A percentile compares a stretch with the other conserved stretches of the same genome.
Evolutionary conservation across 1,140 invertebrate species (phyloP).

Genomic region (Chlorops oryzae): DNA sequence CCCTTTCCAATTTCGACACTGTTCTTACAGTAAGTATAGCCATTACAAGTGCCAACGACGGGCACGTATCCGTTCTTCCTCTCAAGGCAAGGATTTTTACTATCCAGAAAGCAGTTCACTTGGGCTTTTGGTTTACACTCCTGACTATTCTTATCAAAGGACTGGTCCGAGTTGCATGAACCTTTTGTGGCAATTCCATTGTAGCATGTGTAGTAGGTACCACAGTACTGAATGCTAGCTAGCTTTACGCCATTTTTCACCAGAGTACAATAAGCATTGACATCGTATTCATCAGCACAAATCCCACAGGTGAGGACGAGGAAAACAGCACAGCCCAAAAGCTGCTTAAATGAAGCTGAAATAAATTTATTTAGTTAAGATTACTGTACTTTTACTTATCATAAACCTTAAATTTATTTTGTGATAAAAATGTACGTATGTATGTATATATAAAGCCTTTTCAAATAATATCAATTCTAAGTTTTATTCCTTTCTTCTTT

Average conservation of each 20-base stretch:
- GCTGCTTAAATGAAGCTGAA: too few relatives aligned
- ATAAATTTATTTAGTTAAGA: too few relatives aligned
- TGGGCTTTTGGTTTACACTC: not conserved
- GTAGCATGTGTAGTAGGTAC: slow-evolving; percentile 6
- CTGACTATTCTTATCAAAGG: slow-evolving; percentile 9
- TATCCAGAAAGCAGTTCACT: not conserved
- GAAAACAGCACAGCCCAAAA: not conserved
- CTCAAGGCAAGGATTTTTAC: not conserved
- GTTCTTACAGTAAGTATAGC: slow-evolving; percentile 10
- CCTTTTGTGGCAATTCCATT: not conserved
- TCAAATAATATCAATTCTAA: too few relatives aligned
- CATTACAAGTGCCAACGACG: not conserved
- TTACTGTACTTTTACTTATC: too few relatives aligned
- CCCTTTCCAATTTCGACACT: not conserved
- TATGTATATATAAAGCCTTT: too few relatives aligned
- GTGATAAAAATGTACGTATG: too few relatives aligned
- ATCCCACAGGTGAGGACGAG: not conserved
- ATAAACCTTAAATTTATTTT: too few relatives aligned
- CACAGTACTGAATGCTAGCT: slow-evolving; percentile 9
- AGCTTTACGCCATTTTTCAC: slow-evolving; percentile 1
- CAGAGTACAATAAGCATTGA: slow-evolving; percentile 5
- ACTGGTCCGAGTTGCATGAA: not conserved
- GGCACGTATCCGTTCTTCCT: not conserved
- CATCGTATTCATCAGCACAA: slow-evolving; percentile 9
- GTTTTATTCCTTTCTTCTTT: too few relatives aligned